These are phyloP conservation scores for Myanophis thanlyinensis DNA, from an alignment of 2,113 vertebrate genomes.

Conservation along the genomic window DNA sequence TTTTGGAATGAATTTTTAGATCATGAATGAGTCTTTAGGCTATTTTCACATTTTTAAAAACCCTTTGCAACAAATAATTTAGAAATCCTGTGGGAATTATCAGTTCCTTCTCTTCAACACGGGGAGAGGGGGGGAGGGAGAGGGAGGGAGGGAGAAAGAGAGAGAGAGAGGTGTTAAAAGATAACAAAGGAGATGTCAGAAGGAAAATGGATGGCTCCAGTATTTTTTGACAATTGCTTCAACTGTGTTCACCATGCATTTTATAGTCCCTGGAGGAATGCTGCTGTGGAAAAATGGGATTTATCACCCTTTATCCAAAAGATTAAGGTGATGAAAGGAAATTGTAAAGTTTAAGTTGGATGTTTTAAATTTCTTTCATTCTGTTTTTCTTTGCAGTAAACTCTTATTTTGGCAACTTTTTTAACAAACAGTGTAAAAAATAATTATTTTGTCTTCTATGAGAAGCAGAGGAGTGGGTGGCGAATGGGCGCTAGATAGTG, in stretches of 20 bases:
- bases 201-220: not conserved
- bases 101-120: not conserved
- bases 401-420: not conserved
- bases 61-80: not conserved
- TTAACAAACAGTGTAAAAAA: not conserved
- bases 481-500: not conserved
- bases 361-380: not conserved
- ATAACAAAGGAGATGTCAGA: not conserved
- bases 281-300: not conserved
- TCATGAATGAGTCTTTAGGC: not conserved
- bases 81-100: not conserved
- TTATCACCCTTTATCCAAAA: no score
- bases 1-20: not conserved
- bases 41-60: not conserved
- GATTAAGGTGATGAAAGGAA: not conserved
- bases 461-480: not conserved
- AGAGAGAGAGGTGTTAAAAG: not conserved
- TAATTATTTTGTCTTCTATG: not conserved
- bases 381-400: not conserved
- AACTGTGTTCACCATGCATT: not conserved
- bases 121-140: not conserved
- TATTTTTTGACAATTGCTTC: not conserved
- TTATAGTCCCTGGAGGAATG: not conserved
- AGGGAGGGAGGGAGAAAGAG: no score
- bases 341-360: not conserved